Evolutionary conservation across 1,140 invertebrate genomes (phyloP).

Genomic region (Batillaria attramentaria): DNA sequence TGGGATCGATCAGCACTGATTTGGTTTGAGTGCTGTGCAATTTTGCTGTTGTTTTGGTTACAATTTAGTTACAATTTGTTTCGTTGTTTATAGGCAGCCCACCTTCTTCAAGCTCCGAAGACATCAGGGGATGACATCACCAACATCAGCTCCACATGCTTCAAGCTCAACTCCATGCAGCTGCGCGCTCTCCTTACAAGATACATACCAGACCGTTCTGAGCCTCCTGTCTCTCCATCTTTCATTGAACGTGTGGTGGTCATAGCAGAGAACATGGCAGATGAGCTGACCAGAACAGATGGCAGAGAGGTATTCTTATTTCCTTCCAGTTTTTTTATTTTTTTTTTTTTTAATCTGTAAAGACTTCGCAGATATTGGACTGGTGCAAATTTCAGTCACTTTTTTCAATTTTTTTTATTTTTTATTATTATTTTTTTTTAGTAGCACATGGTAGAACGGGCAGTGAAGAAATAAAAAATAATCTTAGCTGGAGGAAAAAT

Average conservation of each 20-base stretch:
- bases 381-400: neutral
- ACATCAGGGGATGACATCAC: slow-evolving; percentile 92
- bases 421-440: neutral
- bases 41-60: too few species aligned
- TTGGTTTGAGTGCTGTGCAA: too few species aligned
- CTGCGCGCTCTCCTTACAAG: slow-evolving; percentile 83
- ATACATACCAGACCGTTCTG: slow-evolving; percentile 83
- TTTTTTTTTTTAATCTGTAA: neutral
- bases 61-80: too few species aligned
- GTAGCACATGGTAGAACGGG: neutral
- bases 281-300: slow-evolving; percentile 91
- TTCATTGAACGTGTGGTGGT: slow-evolving; percentile 71
- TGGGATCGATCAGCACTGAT: too few species aligned
- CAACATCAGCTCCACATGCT: slow-evolving; percentile 92
- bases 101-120: slow-evolving; percentile 83
- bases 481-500: too few species aligned
- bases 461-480: neutral
- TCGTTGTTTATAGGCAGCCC: slow-evolving; percentile 73
- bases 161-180: slow-evolving; percentile 97
- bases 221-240: slow-evolving; percentile 74
- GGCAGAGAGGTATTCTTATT: slow-evolving; percentile 83
- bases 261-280: slow-evolving; percentile 94
- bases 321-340: too few species aligned
- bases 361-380: neutral
- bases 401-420: neutral